Conservation (phyloP, 2,797 vertebrate genomes). For the Bradypodion pumilum region DNA sequence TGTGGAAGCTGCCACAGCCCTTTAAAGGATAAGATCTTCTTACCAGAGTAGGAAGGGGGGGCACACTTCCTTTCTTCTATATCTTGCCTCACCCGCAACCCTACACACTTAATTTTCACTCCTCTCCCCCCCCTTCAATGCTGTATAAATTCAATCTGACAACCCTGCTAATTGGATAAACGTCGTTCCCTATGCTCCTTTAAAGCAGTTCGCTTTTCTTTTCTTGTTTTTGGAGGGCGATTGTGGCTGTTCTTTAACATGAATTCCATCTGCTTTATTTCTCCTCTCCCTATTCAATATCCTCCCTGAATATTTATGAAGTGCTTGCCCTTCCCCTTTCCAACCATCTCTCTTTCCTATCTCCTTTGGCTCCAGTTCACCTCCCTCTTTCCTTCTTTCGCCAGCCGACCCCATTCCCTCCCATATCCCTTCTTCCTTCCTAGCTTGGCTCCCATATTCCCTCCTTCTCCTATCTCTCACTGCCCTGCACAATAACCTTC, state of each 20-base stretch:
- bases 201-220: slow-evolving; percentile 82
- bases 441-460: slow-evolving; percentile 53
- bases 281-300: slow-evolving; percentile 75
- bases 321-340: slow-evolving; percentile 59
- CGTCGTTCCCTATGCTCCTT: slow-evolving; percentile 78
- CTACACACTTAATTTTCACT: slow-evolving; percentile 72
- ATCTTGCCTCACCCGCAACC: slow-evolving; percentile 56
- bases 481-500: slow-evolving; percentile 77
- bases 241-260: slow-evolving; percentile 80
- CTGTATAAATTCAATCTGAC: slow-evolving; percentile 98
- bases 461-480: slow-evolving; percentile 69
- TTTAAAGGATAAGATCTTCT: slow-evolving; percentile 59
- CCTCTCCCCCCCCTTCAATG: slow-evolving; percentile 58
- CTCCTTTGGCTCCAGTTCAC: slow-evolving; percentile 47
- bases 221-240: slow-evolving; percentile 82
- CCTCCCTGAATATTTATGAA: slow-evolving; percentile 94
- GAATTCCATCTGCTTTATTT: slow-evolving; percentile 86
- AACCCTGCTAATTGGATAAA: slow-evolving; percentile 99
- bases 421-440: slow-evolving; percentile 24
- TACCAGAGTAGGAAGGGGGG: slow-evolving; percentile 49
- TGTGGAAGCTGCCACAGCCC: slow-evolving; percentile 59
- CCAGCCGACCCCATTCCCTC: slow-evolving; percentile 14
- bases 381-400: slow-evolving; percentile 26
- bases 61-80: slow-evolving; percentile 61
- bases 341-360: slow-evolving; percentile 36